Evolutionary conservation across 2,797 vertebrate genomes (phyloP), one percentile per base, ranked within the genome.

Genomic region (Poeciliopsis infans): DNA sequence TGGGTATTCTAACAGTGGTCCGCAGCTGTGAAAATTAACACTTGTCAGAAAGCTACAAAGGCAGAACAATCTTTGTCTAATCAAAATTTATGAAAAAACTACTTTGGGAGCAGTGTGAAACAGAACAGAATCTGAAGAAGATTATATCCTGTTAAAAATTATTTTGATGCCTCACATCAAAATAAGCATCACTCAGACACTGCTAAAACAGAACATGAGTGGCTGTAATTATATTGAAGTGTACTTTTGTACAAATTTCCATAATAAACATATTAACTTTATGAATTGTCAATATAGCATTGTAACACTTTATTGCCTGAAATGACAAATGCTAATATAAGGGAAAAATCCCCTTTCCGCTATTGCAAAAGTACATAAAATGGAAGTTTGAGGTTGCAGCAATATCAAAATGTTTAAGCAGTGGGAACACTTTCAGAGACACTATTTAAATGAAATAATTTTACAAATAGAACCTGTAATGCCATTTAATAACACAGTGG

Each of bases 11-110:
- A 13, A 53, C 49, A 64, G 61, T 13, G 0, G 59, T 61, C 31
- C 55, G 69, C 74, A 77, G 61, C 74, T 74, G 77, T 2, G 49
- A 74, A 81, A 87, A 80, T 82, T 12, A 86, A 82, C 76, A 81
- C 83, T 79, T 80, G 74, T 83, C 85, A 83, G 43, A n/a, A 28
- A 61, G 66, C 53, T 64, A 20, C 45, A 72, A 76, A 16, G 11
- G 64, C 36, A 61, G 75, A 80, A 36, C 4, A 0, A 76, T 72
- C 41, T 79, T 83, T 76, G 66, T 53, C 28, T 36, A 88, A 80
- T 85, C 46, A 81, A 70, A 84, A 72, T 70, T 16, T 49, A 82
- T 82, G 68, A 69, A 55, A 55, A 85, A 76, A 45, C 1, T 41
- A 28, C 69, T 69, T 53, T 36, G 73, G 68, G 36, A 87, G 13